Evolutionary conservation across 92 coral and sea anemone genomes (phyloP), one percentile per base, ranked within the genome.

Genomic region (Parazoanthus atlanticus): DNA sequence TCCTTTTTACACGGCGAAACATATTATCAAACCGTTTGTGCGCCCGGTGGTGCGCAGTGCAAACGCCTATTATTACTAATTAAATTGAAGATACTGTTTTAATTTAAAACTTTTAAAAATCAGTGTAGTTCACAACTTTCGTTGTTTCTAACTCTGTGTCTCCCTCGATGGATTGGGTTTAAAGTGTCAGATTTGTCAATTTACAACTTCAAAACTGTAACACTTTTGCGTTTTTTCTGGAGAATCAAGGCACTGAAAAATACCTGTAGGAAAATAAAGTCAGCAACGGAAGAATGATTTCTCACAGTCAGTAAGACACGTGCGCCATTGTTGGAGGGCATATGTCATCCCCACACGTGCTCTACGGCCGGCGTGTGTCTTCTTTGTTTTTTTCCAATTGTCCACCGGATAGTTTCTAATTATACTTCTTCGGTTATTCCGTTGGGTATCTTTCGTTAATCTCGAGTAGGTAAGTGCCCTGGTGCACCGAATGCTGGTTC

Each of bases 281-380:
- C 47, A 21, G 79, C 79, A 38, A 75, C 26, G 79, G 49, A 21
- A 34, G 79, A 75, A 19, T 75, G 79, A 33, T 75, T 36, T 73
- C 26, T 2, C 29, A 36, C 79, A 13, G 52, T 36, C 79, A 75
- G 23, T 13, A 75, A 36, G 25, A 36, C 79, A 75, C 79, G 79
- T 75, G 79, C 43, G 52, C 52, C 43, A 75, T 75, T 75, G 79
- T 75, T 38, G 6, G 46, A 33, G 26, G 38, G 47, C 41, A 74
- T 38, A 74, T 74, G 78, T 74, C 47, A 19, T 8, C 43, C 38
- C 23, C n/a, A 75, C 79, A 75, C 79, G 79, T 75, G 52, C 79
- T 75, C 5, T 2, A 36, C 25, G 69, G n/a, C n/a, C 8, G 52
- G 15, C 46, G 52, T 36, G 79, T 75, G 79, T 38, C 79, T 8